Percentiles rank a stretch among this genome's conserved stretches.
Evolutionary conservation across 2,113 vertebrate species (phyloP).

Genomic region (Ahaetulla prasina): DNA sequence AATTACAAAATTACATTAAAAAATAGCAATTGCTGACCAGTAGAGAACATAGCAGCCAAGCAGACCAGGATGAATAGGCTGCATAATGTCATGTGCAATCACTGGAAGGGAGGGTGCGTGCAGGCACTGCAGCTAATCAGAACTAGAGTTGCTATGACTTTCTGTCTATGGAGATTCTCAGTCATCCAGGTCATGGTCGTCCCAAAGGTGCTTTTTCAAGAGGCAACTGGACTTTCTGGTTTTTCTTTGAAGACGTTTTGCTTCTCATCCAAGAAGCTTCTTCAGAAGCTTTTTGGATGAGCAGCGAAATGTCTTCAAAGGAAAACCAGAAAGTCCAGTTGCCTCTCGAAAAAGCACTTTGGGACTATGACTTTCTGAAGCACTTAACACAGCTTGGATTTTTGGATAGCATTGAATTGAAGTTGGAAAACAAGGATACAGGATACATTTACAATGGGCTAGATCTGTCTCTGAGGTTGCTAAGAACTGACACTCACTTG

Average conservation of each 20-base stretch:
- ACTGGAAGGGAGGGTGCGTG: not conserved
- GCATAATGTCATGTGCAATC: not conserved
- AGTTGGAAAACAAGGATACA: not conserved
- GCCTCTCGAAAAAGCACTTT: too few species aligned
- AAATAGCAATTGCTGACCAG: not conserved
- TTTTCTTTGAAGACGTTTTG: too few species aligned
- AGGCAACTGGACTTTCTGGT: too few species aligned
- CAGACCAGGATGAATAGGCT: not conserved
- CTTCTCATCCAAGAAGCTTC: too few species aligned
- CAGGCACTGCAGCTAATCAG: not conserved
- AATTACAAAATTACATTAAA: not conserved
- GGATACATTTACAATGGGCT: not conserved
- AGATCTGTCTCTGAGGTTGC: not conserved
- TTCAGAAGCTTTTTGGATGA: too few species aligned
- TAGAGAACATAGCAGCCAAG: not conserved
- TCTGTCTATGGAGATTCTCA: not conserved
- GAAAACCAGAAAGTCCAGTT: too few species aligned
- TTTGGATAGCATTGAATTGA: not conserved
- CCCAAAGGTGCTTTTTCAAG: too few species aligned
- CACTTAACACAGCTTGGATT: not conserved
- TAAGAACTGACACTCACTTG: not conserved
- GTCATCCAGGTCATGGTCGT: too few species aligned
- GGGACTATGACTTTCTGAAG: not conserved
- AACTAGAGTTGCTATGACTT: not conserved
- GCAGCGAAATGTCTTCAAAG: too few species aligned